Base-by-base conservation (phyloP, 2,888 invertebrate species). In the Thera obeliscata region DNA sequence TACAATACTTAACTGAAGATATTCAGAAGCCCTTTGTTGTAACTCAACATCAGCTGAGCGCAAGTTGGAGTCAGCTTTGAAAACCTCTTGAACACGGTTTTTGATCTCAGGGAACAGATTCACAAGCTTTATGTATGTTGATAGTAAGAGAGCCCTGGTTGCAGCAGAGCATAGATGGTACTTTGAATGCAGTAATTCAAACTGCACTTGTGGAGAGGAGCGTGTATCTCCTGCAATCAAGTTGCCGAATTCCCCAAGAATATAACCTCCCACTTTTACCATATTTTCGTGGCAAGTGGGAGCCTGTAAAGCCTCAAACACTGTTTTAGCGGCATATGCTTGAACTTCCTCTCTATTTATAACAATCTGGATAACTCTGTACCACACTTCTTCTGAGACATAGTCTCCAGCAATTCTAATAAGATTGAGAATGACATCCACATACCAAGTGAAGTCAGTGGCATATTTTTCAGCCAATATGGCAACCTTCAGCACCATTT, bases 211-310 rank as follows among this genome's bases (percentile, higher is more conserved):
- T 7, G 99, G 99, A 65, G 99, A 98, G 57, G 99, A 99, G 67
- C 99, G 95, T 70, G 98, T 97, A 90, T 99, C 99, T 12, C 99
- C 99, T 78, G 99, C 99, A 87, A 99, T 99, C 70, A 99, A 95
- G 94, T 99, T 99, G 63, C 99, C 99, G 93, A 99, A 99, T 92
- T 99, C 99, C 71, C 99, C 99, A 70, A 99, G 95, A 80, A 99
- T 99, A 83, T 99, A 99, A 63, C 99, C 99, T 70, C 99, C 99
- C 64, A 99, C 99, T 95, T 99, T 99, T 1, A 99, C 99, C 99
- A 99, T 99, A 89, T 99, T 99, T 92, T 99, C 99, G 88, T 99
- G 99, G 84, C 99, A 99, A 38, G 99, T 99, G 33, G 99, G 99
- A 46, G 99, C 99, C 94, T 99, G 99, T 63, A 99, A 93, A 66